Conservation (phyloP, 2,797 vertebrate species). For the Aeoliscus strigatus region DNA sequence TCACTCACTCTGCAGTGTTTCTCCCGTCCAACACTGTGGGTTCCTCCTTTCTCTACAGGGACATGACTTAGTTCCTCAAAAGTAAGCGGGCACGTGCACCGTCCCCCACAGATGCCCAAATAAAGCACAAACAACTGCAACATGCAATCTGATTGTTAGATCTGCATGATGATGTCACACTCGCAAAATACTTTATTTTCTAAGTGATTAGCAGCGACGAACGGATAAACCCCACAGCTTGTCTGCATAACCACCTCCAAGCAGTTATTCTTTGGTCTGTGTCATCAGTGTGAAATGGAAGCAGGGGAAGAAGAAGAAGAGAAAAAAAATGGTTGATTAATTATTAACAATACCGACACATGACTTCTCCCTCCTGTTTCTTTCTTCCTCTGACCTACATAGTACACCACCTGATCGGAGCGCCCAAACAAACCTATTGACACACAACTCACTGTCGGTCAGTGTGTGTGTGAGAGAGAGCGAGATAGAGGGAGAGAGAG, state of each 20-base stretch:
- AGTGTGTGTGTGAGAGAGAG: constrained; percentile 3
- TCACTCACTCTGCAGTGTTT: constrained; percentile 9
- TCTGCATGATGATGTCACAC: too few relatives aligned
- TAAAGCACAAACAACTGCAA: too few relatives aligned
- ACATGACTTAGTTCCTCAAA: constrained; percentile 9
- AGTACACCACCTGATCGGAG: constrained; percentile 51
- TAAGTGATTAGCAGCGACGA: too few relatives aligned
- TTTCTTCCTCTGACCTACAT: constrained; percentile 59
- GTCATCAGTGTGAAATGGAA: too few relatives aligned
- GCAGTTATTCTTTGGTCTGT: constrained; percentile 2
- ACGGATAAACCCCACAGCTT: too few relatives aligned
- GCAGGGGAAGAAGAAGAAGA: constrained; percentile 17
- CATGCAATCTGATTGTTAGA: too few relatives aligned
- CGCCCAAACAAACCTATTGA: constrained; percentile 45
- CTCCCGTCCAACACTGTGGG: background rate
- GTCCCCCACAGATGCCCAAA: too few relatives aligned
- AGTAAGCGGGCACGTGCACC: too few relatives aligned
- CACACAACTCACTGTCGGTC: constrained; percentile 9
- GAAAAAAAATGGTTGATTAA: constrained; percentile 46
- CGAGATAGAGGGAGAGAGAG: too few relatives aligned
- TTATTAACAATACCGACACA: constrained; percentile 60
- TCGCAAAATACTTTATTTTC: too few relatives aligned
- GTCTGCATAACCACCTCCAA: too few relatives aligned
- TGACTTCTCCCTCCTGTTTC: constrained; percentile 35
- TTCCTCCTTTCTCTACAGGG: constrained; percentile 4